Evolutionary conservation across 1,140 invertebrate genomes (phyloP).

Genomic region (Cydia strobilella): DNA sequence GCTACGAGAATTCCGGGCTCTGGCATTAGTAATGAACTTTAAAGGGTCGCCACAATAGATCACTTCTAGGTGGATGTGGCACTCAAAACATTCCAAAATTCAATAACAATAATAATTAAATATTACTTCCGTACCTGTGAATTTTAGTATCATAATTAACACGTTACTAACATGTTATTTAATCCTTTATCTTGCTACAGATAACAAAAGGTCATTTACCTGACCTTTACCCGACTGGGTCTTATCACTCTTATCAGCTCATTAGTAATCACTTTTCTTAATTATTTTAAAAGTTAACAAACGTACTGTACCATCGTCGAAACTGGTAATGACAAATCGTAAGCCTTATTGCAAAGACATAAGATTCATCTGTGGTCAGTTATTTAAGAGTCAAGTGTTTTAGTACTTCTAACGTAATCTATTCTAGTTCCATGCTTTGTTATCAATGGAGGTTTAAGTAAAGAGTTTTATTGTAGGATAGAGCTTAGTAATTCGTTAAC

Average conservation of each 20-base stretch:
- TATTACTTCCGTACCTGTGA: neutral
- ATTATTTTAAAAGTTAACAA: conserved; percentile 15
- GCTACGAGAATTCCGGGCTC: too few relatives aligned
- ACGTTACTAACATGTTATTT: conserved; percentile 18
- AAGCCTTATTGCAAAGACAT: too few relatives aligned
- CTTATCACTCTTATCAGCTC: conserved; percentile 24
- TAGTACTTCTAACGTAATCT: too few relatives aligned
- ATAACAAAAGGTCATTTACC: neutral
- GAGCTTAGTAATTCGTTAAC: neutral
- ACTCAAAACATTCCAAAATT: too few relatives aligned
- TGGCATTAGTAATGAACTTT: too few relatives aligned
- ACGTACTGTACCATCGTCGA: neutral
- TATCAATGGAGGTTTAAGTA: neutral
- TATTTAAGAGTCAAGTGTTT: too few relatives aligned
- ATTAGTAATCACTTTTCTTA: conserved; percentile 16
- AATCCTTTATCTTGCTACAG: conserved; percentile 1
- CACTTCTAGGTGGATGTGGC: too few relatives aligned
- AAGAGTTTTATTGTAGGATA: neutral
- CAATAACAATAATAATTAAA: neutral
- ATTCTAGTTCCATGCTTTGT: too few relatives aligned
- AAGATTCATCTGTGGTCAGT: too few relatives aligned
- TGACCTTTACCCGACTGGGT: neutral
- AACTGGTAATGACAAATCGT: neutral
- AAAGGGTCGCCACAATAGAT: too few relatives aligned
- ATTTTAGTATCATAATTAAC: neutral